A percentile compares a stretch with the other conserved stretches of the same genome.
These are phyloP conservation scores for Melanotaenia parkinsoni DNA, from an alignment of 2,797 vertebrate genomes.

Conservation along the genomic window DNA sequence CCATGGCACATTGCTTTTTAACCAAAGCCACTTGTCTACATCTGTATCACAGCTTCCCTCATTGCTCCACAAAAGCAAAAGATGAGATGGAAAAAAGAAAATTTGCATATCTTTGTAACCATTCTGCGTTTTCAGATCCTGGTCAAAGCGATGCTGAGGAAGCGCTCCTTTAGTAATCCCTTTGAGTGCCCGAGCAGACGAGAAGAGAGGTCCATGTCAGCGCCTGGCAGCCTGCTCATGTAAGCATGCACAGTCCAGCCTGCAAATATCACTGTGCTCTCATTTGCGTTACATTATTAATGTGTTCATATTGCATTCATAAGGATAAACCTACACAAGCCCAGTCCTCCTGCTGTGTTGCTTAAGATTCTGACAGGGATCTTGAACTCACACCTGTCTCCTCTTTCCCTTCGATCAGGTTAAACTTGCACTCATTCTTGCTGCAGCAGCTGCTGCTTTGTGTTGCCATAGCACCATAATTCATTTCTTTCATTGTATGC, in stretches of 20 bases:
- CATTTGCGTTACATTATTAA: neutral
- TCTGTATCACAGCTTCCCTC: no score
- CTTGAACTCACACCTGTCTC: slow-evolving; percentile 48
- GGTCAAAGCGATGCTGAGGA: slow-evolving; percentile 96
- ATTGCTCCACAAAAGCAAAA: neutral
- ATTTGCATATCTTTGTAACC: neutral
- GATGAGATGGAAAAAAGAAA: neutral
- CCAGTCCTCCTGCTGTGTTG: neutral
- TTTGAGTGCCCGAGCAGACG: slow-evolving; percentile 88
- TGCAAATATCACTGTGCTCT: slow-evolving; percentile 5
- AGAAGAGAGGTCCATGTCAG: slow-evolving; percentile 94
- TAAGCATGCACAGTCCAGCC: slow-evolving; percentile 73
- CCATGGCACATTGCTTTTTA: no score
- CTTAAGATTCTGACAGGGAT: slow-evolving; percentile 16
- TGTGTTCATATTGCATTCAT: slow-evolving; percentile 1
- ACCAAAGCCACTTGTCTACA: no score
- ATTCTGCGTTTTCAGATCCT: slow-evolving; percentile 85
- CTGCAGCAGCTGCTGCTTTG: slow-evolving; percentile 55
- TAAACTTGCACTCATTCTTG: slow-evolving; percentile 43
- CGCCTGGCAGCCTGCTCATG: slow-evolving; percentile 91
- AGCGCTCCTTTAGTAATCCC: slow-evolving; percentile 96
- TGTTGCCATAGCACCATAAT: slow-evolving; percentile 78
- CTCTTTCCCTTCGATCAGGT: slow-evolving; percentile 50
- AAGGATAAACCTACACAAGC: slow-evolving; percentile 1
- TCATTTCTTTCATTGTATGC: slow-evolving; percentile 65